Base-by-base conservation (phyloP, 2,888 invertebrate genomes). In the Phanerotoma sp. region DNA sequence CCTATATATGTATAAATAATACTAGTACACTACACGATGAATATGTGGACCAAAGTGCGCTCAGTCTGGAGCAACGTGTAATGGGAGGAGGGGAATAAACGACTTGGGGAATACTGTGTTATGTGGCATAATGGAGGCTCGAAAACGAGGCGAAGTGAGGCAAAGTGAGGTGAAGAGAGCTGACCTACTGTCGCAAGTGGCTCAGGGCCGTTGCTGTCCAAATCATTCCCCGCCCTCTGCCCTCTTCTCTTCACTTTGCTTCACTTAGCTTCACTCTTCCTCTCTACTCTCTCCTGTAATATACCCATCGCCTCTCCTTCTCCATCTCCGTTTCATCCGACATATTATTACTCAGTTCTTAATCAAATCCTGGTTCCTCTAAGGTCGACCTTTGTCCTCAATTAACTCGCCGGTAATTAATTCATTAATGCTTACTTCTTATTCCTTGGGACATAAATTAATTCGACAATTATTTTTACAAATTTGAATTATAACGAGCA, bases 131-230 rank as follows among this genome's bases (percentile, higher is more conserved):
- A 71, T 69, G 70, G 69, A 67, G 70, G 65, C 69, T 73, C 70
- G 70, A 74, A 72, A 73, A 75, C 67, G 71, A 64, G 70, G 70
- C 70, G 61, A 72, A 70, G 70, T 66, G 71, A 64, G 70, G 69
- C 70, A 60, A 72, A 70, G 70, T 66, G 71, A 73, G 71, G 73
- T 70, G 74, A 75, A 74, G 75, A 75, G 76, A 75, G 75, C 72
- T 76, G 75, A 76, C 76, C 76, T 76, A 76, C 76, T 76, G 75
- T 74, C 69, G 73, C 74, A 74, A 76, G 76, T 76, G 75, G 76
- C 75, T 75, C 76, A 76, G 76, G 75, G 76, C 74, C 76, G 73
- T 67, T 68, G 70, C 71, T 76, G 76, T 74, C 75, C 74, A 76
- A 76, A 75, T 75, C 72, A 67, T 55, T 53, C 54, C 55, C 42